Base-by-base conservation (phyloP, 2,888 invertebrate species). In the Podabrus alpinus region DNA sequence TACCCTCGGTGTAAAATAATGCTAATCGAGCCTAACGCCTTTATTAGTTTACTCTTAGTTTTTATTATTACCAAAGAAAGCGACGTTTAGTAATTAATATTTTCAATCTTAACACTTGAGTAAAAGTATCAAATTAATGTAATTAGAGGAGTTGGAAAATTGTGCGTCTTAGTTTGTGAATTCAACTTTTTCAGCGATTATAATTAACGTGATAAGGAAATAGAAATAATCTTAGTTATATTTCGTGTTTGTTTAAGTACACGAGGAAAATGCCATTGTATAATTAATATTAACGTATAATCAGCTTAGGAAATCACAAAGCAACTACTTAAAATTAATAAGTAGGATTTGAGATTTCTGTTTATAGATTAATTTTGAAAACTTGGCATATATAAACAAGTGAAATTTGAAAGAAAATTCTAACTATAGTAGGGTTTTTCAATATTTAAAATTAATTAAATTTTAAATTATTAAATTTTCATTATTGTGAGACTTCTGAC, bases 321-420 rank as follows among this genome's bases (percentile, higher is more conserved):
- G 80, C 81, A 77, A 78, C 80, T 78, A 79, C 76, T 81, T 80
- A 80, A 81, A 80, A 81, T 81, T 80, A 77, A 79, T 81, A 81
- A 81, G 79, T 81, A 74, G 81, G 76, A 82, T 79, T 82, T 81
- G 80, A 80, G 76, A 82, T 79, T 82, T 81, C 81, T 81, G 80
- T 82, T 81, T 81, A 79, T 78, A 79, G 81, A 82, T 82, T 81
- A 81, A 76, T 78, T 79, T 78, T 80, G 79, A 81, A 79, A 80
- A 81, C 79, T 80, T 79, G 75, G 75, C 78, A 80, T n/a, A n/a
- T n/a, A n/a, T 79, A 81, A 81, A 81, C 80, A 81, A 81, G 79
- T 79, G 1, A 45, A 7, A 45, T 45, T 45, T 45, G 2, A 45
- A 45, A 45, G 45, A 45, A n/a, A 45, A 45, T 45, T 45, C n/a